Base-by-base conservation (phyloP, 2,797 vertebrate species). In the Myotis myotis region DNA sequence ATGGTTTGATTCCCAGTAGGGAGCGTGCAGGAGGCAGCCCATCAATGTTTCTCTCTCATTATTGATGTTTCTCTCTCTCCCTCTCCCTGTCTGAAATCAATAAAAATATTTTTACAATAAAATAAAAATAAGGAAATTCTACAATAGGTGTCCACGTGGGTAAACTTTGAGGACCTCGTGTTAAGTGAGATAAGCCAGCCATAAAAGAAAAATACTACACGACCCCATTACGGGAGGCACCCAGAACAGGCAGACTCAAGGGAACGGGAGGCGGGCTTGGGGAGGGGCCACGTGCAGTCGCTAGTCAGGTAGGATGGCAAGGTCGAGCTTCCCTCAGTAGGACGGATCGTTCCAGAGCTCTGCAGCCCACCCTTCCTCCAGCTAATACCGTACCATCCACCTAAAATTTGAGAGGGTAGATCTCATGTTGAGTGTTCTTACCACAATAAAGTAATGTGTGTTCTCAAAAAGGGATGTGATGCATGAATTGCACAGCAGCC, bases 131-230 rank as follows among this genome's bases (percentile, higher is more conserved):
- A 36, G 28, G 17, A 62, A 87, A 44, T 82, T 57, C 49, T 49
- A 5, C 17, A 28, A 22, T 0, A 30, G 51, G 16, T 3, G 3
- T 38, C 30, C 0, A 25, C 1, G 0, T 3, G 1, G 23, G 8
- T 66, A 28, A 68, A 25, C 10, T 19, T 19, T 36, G 57, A 51
- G 13, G 23, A 25, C 57, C 13, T 25, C 47, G 9, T 3, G 12
- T 36, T 23, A 36, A 66, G 55, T 30, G 78, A 88, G 15, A 47
- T 30, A n/a, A 57, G 23, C 38, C 47, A 47, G 57, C 25, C 49
- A 57, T 20, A 10, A 53, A 76, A n/a, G 66, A 30, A 55, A 51
- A 30, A 62, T 7, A 23, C 25, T 2, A 20, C 41, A 33, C 2
- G 22, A 53, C n/a, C 49, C 47, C 17, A 17, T 47, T 36, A 28